A percentile compares a stretch with the other conserved stretches of the same genome.
These are phyloP conservation scores for Mythimna albipuncta DNA, from an alignment of 2,888 invertebrate genomes.

Conservation along the genomic window DNA sequence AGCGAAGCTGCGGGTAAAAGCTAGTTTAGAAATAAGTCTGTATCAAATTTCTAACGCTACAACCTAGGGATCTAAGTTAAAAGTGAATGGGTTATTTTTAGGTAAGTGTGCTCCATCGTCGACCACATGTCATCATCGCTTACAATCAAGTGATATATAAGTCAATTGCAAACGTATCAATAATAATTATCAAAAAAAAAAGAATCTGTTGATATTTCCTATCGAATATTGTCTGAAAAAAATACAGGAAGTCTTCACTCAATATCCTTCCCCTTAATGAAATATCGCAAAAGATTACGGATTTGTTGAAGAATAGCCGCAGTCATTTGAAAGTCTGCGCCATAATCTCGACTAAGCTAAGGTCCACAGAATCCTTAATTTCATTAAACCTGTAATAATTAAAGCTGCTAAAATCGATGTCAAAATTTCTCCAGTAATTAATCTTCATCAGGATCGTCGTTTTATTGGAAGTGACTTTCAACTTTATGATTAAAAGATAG, in stretches of 20 bases:
- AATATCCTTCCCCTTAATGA: slow-evolving; percentile 24
- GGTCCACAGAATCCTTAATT: slow-evolving; percentile 53
- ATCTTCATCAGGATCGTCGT: slow-evolving; percentile 60
- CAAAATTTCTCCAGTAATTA: slow-evolving; percentile 61
- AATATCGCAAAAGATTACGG: slow-evolving; percentile 40
- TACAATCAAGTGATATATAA: too few relatives aligned
- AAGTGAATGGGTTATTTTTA: too few relatives aligned
- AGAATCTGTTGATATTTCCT: neutral
- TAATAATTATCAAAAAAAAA: neutral
- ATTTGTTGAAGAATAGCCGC: slow-evolving; percentile 42
- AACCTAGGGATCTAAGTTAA: too few relatives aligned
- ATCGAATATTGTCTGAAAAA: neutral
- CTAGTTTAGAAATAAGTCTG: too few relatives aligned
- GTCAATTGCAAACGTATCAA: too few relatives aligned
- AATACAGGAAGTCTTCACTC: neutral
- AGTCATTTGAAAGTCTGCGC: slow-evolving; percentile 37
- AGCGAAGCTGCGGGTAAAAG: too few relatives aligned
- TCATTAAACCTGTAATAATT: slow-evolving; percentile 58
- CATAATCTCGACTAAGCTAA: slow-evolving; percentile 49
- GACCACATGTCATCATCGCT: too few relatives aligned
- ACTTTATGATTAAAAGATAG: slow-evolving; percentile 59
- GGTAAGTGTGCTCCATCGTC: too few relatives aligned
- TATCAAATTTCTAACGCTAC: too few relatives aligned
- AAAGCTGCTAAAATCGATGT: slow-evolving; percentile 60
- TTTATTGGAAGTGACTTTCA: slow-evolving; percentile 65